A percentile compares a stretch with the other conserved stretches of the same genome.
phyloP scores from a whole-genome alignment of 2,113 vertebrate species.

The Nerophis lumbriciformis region DNA sequence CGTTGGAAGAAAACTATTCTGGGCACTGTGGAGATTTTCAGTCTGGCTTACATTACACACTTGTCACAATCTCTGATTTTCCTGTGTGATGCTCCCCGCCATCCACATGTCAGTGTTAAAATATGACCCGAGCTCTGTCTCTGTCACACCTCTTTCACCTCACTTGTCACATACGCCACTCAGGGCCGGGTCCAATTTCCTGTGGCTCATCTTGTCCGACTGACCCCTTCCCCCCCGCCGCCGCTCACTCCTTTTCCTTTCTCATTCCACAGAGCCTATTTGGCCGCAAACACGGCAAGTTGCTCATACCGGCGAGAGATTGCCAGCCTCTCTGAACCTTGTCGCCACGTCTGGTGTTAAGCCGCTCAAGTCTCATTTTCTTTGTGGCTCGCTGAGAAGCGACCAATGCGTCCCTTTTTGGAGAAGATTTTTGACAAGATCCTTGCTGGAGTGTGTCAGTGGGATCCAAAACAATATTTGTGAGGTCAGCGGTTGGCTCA shows the following conservation, averaged over 20 bases:
- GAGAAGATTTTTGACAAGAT: too few relatives aligned
- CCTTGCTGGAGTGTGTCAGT: neutral
- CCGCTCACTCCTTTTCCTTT: conserved; percentile 5
- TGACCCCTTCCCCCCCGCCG: neutral
- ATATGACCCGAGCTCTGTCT: conserved; percentile 35
- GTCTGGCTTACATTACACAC: neutral
- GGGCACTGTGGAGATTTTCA: neutral
- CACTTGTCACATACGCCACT: conserved; percentile 14
- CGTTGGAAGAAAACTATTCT: neutral
- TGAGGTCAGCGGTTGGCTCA: too few relatives aligned
- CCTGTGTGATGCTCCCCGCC: conserved; percentile 15
- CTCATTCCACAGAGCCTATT: conserved; percentile 7
- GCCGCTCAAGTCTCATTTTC: conserved; percentile 18
- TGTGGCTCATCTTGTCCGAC: conserved; percentile 2
- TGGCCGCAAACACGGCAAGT: conserved; percentile 21
- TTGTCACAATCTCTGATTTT: conserved; percentile 3
- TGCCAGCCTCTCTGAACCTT: conserved; percentile 11
- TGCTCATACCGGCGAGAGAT: conserved; percentile 17
- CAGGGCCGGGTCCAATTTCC: conserved; percentile 28
- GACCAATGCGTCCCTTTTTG: conserved; percentile 3
- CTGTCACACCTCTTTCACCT: conserved; percentile 21
- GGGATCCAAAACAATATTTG: neutral
- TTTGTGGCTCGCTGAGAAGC: conserved; percentile 7
- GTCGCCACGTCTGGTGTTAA: conserved; percentile 35
- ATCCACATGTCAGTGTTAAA: conserved; percentile 35